Conservation (phyloP, 2,797 vertebrate species). For the Galago senegalensis region DNA sequence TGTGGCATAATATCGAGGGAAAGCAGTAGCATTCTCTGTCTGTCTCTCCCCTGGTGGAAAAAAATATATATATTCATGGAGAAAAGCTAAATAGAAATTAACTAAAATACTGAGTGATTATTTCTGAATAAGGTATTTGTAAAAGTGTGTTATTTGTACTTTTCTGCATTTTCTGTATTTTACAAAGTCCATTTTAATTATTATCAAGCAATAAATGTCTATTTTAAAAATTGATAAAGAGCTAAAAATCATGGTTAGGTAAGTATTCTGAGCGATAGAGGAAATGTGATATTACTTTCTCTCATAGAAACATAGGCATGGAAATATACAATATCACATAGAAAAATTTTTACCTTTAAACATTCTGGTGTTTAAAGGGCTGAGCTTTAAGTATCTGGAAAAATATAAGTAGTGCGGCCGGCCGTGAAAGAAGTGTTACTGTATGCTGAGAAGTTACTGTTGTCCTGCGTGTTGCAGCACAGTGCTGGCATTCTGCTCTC, state of each 20-base stretch:
- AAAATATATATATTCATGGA: neutral
- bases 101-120: constrained; percentile 39
- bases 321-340: neutral
- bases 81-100: constrained; percentile 27
- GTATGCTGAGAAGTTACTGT: no score
- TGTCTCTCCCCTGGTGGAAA: no score
- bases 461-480: neutral
- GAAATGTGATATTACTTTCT: neutral
- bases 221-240: constrained; percentile 10
- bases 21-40: neutral
- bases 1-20: neutral
- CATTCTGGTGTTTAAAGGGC: neutral
- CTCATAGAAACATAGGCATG: neutral
- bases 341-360: neutral
- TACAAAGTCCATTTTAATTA: constrained; percentile 38
- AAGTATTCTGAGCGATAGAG: neutral
- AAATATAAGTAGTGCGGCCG: neutral
- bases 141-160: neutral
- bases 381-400: neutral
- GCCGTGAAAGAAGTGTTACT: neutral
- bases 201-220: neutral
- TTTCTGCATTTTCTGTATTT: constrained; percentile 29
- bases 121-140: constrained; percentile 27
- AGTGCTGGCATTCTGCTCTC: constrained; percentile 46
- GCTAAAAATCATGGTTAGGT: neutral